Percentiles rank a stretch among this genome's conserved stretches.
These are phyloP conservation scores for Eumacrocentrus americanus DNA, from an alignment of 2,888 invertebrate genomes.

Conservation along the genomic window DNA sequence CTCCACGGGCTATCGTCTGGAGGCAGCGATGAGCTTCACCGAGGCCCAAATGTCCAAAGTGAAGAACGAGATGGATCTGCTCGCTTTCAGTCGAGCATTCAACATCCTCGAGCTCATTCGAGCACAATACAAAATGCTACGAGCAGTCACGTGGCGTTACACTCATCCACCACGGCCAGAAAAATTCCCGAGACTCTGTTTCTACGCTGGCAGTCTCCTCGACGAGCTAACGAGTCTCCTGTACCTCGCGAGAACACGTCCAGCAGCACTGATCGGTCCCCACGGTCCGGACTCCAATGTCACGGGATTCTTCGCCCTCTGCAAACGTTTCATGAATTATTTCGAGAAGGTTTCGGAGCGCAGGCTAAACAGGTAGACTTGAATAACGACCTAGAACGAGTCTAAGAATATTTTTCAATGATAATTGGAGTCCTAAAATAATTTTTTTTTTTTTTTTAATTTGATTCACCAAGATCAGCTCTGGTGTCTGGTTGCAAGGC, in stretches of 20 bases:
- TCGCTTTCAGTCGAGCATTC: constrained; percentile 40
- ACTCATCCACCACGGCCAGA: constrained; percentile 50
- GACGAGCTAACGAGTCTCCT: constrained; percentile 50
- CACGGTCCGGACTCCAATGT: constrained; percentile 35
- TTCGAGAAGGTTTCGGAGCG: constrained; percentile 57
- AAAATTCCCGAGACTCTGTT: constrained; percentile 46
- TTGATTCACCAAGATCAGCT: constrained; percentile 44
- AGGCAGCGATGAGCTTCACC: constrained; percentile 37
- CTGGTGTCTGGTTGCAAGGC: constrained; percentile 56
- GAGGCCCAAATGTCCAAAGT: constrained; percentile 31
- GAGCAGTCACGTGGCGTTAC: constrained; percentile 57
- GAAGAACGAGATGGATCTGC: constrained; percentile 34
- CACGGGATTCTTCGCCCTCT: constrained; percentile 41
- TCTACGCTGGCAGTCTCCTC: constrained; percentile 54
- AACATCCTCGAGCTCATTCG: constrained; percentile 48
- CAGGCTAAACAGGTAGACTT: constrained; percentile 51
- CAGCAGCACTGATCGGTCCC: constrained; percentile 31
- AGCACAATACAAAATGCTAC: constrained; percentile 52
- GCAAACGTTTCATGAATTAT: constrained; percentile 57
- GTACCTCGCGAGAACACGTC: constrained; percentile 33
- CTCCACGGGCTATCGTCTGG: constrained; percentile 44
- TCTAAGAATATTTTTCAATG: too few species aligned
- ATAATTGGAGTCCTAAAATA: too few species aligned
- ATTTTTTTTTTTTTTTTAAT: neutral
- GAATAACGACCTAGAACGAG: neutral